phyloP scores from a whole-genome alignment of 30 jellyfish, hydroid and myxozoan species.

The Phacellophora camtschatica region DNA sequence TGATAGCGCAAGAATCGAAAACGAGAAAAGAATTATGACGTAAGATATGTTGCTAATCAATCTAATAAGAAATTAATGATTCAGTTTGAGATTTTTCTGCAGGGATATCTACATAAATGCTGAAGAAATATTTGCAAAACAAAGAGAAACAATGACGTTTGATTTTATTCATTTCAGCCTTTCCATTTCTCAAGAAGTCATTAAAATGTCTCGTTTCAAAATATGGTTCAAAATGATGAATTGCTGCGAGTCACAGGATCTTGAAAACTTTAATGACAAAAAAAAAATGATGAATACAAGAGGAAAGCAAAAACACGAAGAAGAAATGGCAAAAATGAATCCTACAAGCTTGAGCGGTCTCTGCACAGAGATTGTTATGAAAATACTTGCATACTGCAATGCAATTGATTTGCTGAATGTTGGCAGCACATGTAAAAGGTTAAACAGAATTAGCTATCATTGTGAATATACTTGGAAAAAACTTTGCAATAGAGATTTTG shows the following conservation, averaged over 20 bases:
- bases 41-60: no score
- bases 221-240: no score
- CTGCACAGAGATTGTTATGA: constrained; percentile 28
- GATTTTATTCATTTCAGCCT: neutral
- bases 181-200: no score
- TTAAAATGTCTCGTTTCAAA: no score
- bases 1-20: no score
- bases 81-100: no score
- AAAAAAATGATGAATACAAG: neutral
- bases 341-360: neutral
- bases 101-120: no score
- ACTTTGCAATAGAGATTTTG: constrained; percentile 58
- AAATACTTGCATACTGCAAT: constrained; percentile 45
- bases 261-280: no score
- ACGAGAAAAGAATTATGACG: no score
- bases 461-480: constrained; percentile 52
- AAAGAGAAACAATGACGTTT: neutral
- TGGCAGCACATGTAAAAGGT: constrained; percentile 38
- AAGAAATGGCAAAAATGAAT: neutral
- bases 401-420: constrained; percentile 48
- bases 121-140: no score
- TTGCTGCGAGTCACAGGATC: no score
- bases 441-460: neutral
- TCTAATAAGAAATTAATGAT: no score
- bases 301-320: neutral